phyloP scores from a whole-genome alignment of 2,888 invertebrate genomes.

The Netelia virgata region DNA sequence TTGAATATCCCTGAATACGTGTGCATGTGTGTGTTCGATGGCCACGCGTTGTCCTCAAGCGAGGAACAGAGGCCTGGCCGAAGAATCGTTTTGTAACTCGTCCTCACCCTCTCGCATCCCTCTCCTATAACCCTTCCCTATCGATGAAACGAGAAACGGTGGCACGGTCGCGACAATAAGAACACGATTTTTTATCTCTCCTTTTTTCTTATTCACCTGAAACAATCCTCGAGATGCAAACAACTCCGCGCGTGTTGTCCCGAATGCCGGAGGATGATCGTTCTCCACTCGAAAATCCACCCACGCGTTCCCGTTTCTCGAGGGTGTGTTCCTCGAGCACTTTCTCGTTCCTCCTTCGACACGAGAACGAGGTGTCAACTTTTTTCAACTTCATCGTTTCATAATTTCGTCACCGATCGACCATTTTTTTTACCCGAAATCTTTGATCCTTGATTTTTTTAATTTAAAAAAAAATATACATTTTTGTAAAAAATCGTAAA shows the following conservation, averaged over 20 bases:
- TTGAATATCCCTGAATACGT: constrained; percentile 72
- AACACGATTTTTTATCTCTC: constrained; percentile 48
- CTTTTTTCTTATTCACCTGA: neutral
- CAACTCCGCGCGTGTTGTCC: neutral
- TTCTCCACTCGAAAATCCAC: constrained; percentile 18
- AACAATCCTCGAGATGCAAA: constrained; percentile 15
- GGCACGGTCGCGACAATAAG: constrained; percentile 49
- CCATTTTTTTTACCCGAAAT: neutral
- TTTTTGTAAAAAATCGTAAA: neutral
- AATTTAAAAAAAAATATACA: neutral
- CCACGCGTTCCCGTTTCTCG: constrained; percentile 17
- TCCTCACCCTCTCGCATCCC: neutral
- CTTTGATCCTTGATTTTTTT: neutral
- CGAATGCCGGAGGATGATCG: constrained; percentile 30
- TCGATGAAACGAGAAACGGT: constrained; percentile 30
- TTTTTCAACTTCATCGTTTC: neutral
- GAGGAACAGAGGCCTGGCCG: neutral
- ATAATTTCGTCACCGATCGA: neutral
- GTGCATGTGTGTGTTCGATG: neutral
- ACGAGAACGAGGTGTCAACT: constrained; percentile 6
- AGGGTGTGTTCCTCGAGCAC: constrained; percentile 19
- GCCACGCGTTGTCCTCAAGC: neutral
- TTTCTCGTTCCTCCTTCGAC: neutral
- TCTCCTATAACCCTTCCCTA: constrained; percentile 45
- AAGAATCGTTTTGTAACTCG: constrained; percentile 16